Conservation (phyloP, 2,888 invertebrate genomes). For the Iphiclides podalirius region DNA sequence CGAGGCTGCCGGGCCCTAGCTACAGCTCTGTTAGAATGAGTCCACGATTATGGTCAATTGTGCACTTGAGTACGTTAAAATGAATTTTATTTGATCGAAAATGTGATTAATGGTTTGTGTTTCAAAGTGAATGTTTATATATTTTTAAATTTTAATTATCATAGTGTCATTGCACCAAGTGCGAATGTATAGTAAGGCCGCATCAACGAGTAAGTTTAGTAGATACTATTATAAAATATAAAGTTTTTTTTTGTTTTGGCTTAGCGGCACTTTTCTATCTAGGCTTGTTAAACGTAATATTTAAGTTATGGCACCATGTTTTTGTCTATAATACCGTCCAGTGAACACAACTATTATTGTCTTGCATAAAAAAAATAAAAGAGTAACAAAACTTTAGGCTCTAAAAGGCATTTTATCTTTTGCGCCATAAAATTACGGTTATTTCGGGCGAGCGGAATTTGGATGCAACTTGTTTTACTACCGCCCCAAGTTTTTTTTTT, state of each 20-base stretch:
- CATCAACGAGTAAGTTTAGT: slow-evolving; percentile 57
- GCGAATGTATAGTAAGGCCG: slow-evolving; percentile 57
- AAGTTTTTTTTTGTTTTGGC: slow-evolving; percentile 45
- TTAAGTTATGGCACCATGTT: slow-evolving; percentile 54
- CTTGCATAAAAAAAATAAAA: neutral
- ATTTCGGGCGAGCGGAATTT: slow-evolving; percentile 3
- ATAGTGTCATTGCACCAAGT: slow-evolving; percentile 69
- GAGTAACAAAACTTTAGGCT: slow-evolving; percentile 11
- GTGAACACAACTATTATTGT: slow-evolving; percentile 45
- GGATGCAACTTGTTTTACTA: slow-evolving; percentile 9
- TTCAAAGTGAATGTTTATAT: slow-evolving; percentile 53
- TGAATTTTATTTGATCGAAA: slow-evolving; percentile 45
- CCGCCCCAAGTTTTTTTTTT: neutral
- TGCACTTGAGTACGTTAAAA: slow-evolving; percentile 29
- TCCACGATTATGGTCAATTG: neutral
- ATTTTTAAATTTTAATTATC: slow-evolving; percentile 44
- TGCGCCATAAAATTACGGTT: slow-evolving; percentile 7
- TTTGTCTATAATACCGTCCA: slow-evolving; percentile 73
- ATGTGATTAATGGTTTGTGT: slow-evolving; percentile 66
- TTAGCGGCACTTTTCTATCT: slow-evolving; percentile 43
- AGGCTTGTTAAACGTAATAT: slow-evolving; percentile 42
- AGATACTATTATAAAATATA: slow-evolving; percentile 43
- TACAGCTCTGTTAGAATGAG: neutral
- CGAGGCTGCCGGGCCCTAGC: too few species aligned
- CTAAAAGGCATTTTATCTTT: slow-evolving; percentile 5